Evolutionary conservation across 2,797 vertebrate species (phyloP), one percentile per base, ranked within the genome.

Genomic region (Novumbra hubbsi): DNA sequence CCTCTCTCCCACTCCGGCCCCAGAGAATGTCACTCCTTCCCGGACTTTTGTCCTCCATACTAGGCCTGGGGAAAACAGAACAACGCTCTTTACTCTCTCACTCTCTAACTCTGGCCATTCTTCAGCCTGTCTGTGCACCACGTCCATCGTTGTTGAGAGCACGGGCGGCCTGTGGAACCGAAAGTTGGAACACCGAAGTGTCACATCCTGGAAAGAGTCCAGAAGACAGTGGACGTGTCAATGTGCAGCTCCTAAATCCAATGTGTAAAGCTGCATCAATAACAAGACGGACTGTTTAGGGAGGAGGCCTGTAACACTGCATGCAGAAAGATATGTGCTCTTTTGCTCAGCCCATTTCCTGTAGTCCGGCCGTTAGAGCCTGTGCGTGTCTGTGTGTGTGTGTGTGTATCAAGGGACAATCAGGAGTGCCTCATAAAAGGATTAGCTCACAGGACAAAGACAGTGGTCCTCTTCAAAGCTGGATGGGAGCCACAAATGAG

Each of bases 401-500:
- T 68, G 70, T 64, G 77, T 55, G 77, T 77, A 77, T 16, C 24
- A 83, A 83, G 86, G 86, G 83, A 91, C 87, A 87, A 88, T 88
- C 86, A 66, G 89, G 92, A 92, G 87, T 87, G 91, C 86, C 92
- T 94, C 94, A 89, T 92, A 95, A 95, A 94, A 93, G 93, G 89
- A 93, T 93, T 92, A 94, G 92, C 86, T 86, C 90, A 82, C 80
- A 79, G 88, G 84, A 92, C 92, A 96, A 94, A 94, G 90, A 93
- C 89, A 90, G 80, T 90, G 90, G 91, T 90, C 88, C 76, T 85
- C 94, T 93, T 95, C 93, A 94, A 92, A 96, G 92, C 86, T 50
- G 77, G 83, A 89, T 83, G 79, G 1, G 89, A 89, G 89, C 87
- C 88, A 94, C 90, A 93, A 93, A 92, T 92, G 92, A 89, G 84